Evolutionary conservation across 2,113 vertebrate species (phyloP).

Genomic region (Ahaetulla prasina): DNA sequence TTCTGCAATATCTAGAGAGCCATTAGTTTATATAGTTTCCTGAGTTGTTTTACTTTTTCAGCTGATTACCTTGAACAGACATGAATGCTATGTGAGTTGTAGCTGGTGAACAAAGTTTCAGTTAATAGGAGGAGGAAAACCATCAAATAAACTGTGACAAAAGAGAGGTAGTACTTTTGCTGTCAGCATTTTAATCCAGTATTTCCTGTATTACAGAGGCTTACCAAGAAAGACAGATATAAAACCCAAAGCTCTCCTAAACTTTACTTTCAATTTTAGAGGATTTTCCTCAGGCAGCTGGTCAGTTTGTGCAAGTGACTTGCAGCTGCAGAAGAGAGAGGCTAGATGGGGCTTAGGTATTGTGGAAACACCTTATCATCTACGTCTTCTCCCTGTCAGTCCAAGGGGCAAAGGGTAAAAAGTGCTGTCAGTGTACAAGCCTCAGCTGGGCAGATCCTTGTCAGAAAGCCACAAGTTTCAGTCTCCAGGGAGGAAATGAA

Average conservation of each 20-base stretch:
- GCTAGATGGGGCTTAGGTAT: not conserved
- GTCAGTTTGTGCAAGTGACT: not conserved
- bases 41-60: not conserved
- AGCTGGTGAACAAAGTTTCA: not conserved
- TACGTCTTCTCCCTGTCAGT: not conserved
- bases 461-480: not conserved
- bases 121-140: conserved; percentile 17
- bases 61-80: not conserved
- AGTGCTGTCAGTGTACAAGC: not conserved
- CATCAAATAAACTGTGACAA: not conserved
- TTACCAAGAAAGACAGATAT: conserved; percentile 46
- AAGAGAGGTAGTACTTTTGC: not conserved
- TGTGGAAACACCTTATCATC: not conserved
- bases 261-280: not conserved
- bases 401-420: conserved; percentile 10
- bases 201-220: conserved; percentile 31
- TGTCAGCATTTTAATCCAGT: conserved; percentile 41
- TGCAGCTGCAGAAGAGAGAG: not conserved
- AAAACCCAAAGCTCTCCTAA: conserved; percentile 29
- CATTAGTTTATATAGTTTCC: not conserved
- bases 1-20: not conserved
- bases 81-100: rapidly evolving
- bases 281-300: not conserved
- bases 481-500: conserved; percentile 2
- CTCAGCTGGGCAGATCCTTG: not conserved